phyloP scores from a whole-genome alignment of 2,888 invertebrate genomes.

The Mythimna ferrago region DNA sequence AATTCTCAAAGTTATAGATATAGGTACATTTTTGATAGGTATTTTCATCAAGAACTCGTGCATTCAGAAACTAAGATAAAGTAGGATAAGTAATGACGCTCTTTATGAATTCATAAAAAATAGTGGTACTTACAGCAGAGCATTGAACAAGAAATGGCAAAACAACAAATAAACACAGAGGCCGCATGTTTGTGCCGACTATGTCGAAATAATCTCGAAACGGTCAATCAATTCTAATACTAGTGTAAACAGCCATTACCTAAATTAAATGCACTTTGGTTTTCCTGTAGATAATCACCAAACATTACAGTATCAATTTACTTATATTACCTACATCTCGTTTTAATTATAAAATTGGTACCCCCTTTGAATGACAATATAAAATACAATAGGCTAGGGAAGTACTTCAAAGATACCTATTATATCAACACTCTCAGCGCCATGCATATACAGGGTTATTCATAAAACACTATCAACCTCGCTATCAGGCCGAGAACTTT shows the following conservation, averaged over 20 bases:
- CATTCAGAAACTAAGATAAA: too few species aligned
- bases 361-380: too few species aligned
- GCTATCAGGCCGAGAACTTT: too few species aligned
- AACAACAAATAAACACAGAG: background rate
- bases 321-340: background rate
- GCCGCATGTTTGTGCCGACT: slow-evolving; percentile 14
- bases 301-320: too few species aligned
- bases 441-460: too few species aligned
- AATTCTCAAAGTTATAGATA: too few species aligned
- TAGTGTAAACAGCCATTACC: background rate
- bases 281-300: slow-evolving; percentile 23
- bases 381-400: too few species aligned
- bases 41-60: too few species aligned
- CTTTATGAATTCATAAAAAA: background rate
- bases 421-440: too few species aligned
- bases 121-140: slow-evolving; percentile 36
- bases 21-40: too few species aligned
- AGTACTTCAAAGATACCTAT: too few species aligned
- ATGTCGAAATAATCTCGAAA: slow-evolving; percentile 9
- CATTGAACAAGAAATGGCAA: background rate
- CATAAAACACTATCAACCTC: too few species aligned
- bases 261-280: background rate
- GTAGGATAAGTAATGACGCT: background rate
- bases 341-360: background rate
- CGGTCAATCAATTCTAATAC: background rate